Percentiles rank a stretch among this genome's conserved stretches.
These are phyloP conservation scores for Pristionchus maxplancki DNA, from an alignment of 2,888 invertebrate genomes.

Conservation along the genomic window DNA sequence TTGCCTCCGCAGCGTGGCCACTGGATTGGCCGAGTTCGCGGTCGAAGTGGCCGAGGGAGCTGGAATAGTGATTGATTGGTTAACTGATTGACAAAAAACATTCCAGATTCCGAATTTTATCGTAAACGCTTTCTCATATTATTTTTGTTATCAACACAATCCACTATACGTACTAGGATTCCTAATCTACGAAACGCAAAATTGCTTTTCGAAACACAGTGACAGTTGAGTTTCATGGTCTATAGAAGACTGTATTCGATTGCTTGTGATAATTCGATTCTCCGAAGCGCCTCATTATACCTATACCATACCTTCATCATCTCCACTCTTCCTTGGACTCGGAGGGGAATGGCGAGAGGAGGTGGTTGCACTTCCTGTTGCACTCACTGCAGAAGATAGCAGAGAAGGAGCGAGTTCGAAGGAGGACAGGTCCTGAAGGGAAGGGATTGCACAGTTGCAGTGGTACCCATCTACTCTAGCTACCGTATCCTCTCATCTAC, in stretches of 20 bases:
- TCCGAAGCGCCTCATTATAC: too few relatives aligned
- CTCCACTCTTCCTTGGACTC: conserved; percentile 28
- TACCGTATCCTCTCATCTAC: not conserved
- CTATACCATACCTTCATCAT: not conserved
- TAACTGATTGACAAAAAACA: not conserved
- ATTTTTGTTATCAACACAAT: too few relatives aligned
- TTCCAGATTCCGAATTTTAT: not conserved
- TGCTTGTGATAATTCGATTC: too few relatives aligned
- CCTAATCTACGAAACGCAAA: too few relatives aligned
- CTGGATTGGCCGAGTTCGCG: conserved; percentile 52
- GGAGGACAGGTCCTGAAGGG: conserved; percentile 8
- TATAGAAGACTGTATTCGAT: too few relatives aligned
- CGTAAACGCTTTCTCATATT: not conserved
- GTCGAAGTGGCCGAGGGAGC: not conserved
- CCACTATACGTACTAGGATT: too few relatives aligned
- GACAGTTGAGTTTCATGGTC: too few relatives aligned
- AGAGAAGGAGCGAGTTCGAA: conserved; percentile 49
- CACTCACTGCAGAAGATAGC: conserved; percentile 5
- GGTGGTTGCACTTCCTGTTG: not conserved
- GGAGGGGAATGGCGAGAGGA: conserved; percentile 39
- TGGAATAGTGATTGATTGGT: not conserved
- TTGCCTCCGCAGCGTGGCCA: conserved; percentile 60
- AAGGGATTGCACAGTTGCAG: too few relatives aligned
- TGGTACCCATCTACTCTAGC: too few relatives aligned
- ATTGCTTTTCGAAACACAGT: too few relatives aligned